These are phyloP conservation scores for Lampropteryx suffumata DNA, from an alignment of 2,888 invertebrate species.

Conservation along the genomic window DNA sequence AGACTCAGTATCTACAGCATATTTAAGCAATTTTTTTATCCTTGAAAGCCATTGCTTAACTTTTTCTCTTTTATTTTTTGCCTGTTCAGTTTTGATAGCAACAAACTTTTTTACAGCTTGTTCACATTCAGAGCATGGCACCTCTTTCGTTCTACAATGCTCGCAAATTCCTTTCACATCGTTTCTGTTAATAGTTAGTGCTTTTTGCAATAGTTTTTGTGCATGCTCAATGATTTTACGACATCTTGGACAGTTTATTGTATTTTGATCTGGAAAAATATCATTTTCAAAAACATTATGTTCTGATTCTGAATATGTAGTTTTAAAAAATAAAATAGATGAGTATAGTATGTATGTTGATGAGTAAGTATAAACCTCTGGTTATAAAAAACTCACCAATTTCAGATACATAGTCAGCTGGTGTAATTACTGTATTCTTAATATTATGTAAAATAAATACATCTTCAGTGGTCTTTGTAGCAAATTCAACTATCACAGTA, in stretches of 20 bases:
- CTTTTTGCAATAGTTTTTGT: slow-evolving; percentile 43
- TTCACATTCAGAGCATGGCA: slow-evolving; percentile 53
- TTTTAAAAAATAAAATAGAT: too few species aligned
- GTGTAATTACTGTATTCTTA: slow-evolving; percentile 37
- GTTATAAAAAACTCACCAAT: slow-evolving; percentile 49
- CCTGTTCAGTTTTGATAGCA: slow-evolving; percentile 41
- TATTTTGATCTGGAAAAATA: slow-evolving; percentile 47
- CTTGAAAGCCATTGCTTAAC: slow-evolving; percentile 41
- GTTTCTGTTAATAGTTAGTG: slow-evolving; percentile 43
- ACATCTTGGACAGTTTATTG: slow-evolving; percentile 58
- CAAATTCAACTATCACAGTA: slow-evolving; percentile 5
- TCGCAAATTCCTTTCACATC: slow-evolving; percentile 55
- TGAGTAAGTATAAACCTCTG: too few species aligned
- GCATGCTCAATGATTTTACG: slow-evolving; percentile 49
- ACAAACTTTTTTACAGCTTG: slow-evolving; percentile 51
- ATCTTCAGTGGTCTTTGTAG: slow-evolving; percentile 29
- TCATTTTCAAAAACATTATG: background rate
- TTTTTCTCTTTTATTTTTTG: slow-evolving; percentile 37
- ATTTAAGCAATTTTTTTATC: slow-evolving; percentile 36
- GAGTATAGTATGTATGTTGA: too few species aligned
- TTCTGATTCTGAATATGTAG: too few species aligned
- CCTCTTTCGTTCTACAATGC: slow-evolving; percentile 47
- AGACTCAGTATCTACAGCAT: slow-evolving; percentile 15
- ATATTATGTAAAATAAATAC: slow-evolving; percentile 51
- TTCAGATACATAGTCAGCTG: slow-evolving; percentile 38